These are phyloP conservation scores for Alentia gelatinosa DNA, from an alignment of 2,888 invertebrate genomes.

Conservation along the genomic window DNA sequence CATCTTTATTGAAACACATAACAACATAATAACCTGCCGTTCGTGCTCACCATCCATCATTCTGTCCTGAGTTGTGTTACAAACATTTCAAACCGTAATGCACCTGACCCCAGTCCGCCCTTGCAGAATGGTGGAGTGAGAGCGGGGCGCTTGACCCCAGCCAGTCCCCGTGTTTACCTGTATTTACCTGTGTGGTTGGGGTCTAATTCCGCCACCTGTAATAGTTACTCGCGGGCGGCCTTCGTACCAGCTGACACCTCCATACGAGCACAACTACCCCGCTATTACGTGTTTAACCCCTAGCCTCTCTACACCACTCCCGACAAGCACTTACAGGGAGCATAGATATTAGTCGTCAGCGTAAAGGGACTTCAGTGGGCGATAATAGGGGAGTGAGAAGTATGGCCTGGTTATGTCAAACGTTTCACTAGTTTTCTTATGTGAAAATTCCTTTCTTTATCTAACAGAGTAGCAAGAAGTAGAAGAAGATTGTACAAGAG, in stretches of 20 bases:
- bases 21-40: background rate
- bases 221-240: conserved; percentile 12
- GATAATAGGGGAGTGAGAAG: no score
- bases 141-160: background rate
- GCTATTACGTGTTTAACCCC: conserved; percentile 4
- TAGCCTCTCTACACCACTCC: background rate
- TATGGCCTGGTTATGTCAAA: no score
- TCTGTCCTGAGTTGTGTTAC: background rate
- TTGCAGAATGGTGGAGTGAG: background rate
- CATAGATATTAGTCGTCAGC: background rate
- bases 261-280: background rate
- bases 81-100: background rate
- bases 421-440: no score
- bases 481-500: no score
- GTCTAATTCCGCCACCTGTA: background rate
- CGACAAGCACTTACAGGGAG: no score
- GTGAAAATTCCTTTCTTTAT: no score
- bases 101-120: background rate
- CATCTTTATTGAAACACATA: background rate
- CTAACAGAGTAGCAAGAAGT: no score
- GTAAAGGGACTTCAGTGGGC: no score
- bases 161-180: background rate
- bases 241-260: background rate
- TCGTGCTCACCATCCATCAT: background rate
- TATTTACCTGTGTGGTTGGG: background rate